Base-by-base conservation (phyloP, 2,888 invertebrate species). In the Cepaea hortensis region DNA sequence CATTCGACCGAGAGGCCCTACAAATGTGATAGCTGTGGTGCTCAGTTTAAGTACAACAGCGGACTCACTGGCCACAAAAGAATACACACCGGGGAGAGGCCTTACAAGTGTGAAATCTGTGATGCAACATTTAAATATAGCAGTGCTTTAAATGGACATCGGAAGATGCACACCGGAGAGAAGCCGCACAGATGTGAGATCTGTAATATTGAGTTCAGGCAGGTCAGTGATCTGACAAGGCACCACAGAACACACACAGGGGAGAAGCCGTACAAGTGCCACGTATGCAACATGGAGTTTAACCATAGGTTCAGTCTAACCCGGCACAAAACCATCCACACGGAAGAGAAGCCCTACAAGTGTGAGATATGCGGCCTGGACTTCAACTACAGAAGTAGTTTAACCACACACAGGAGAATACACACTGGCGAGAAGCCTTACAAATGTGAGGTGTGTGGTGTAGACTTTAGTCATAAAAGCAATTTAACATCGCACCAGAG, bases 231-330 rank as follows among this genome's bases (percentile, higher is more conserved):
- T 61, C 15, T 61, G 11, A 61, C n/a, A 5, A 20, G 77, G 23
- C 77, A 79, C 35, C 11, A 48, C 18, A 79, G 77, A 61, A 79
- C 48, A 76, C 76, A 76, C 50, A 76, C 76, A 20, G 76, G 76
- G 48, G 76, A 61, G 61, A 79, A 79, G 61, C 77, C 61, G 5
- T 79, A 79, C n/a, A 79, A 79, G n/a, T 79, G 77, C 55, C 23
- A n/a, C n/a, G 77, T 79, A 61, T 61, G 61, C 61, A 61, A 79
- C 61, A 61, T 79, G 11, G 61, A 79, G 76, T 76, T 76, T 76
- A 76, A 79, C 23, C 61, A 79, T 20, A n/a, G 77, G 23, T 79
- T 79, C 55, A 79, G 76, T 76, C 76, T 76, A 50, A 76, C 76
- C 50, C 76, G 76, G 50, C 76, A 76, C 76, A 76, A 50, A 50